A percentile compares a stretch with the other conserved stretches of the same genome.
These are phyloP conservation scores for Phylloscopus whistleri DNA, from an alignment of 2,113 vertebrate genomes.

Conservation along the genomic window DNA sequence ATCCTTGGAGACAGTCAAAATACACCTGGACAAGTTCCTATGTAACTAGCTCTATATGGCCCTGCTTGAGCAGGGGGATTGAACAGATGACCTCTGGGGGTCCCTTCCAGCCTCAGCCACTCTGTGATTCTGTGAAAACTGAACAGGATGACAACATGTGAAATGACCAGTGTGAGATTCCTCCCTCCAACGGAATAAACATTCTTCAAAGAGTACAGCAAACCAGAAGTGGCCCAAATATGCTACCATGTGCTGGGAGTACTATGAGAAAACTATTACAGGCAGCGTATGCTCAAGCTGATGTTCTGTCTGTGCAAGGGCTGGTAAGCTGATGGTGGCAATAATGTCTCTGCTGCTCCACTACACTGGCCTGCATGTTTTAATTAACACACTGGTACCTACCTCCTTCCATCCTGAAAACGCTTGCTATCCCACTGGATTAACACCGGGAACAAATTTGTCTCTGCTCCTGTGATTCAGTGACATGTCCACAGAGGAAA, in stretches of 20 bases:
- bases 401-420: neutral
- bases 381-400: neutral
- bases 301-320: neutral
- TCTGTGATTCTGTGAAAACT: neutral
- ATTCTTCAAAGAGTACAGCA: neutral
- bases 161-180: neutral
- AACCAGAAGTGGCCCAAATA: neutral
- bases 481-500: neutral
- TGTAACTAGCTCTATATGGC: neutral
- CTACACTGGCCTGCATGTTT: neutral
- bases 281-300: neutral
- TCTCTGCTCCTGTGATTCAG: neutral
- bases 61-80: neutral
- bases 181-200: neutral
- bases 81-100: neutral
- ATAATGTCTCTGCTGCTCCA: neutral
- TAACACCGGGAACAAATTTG: neutral
- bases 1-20: neutral
- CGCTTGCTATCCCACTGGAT: neutral
- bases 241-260: neutral
- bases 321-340: neutral
- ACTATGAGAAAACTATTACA: neutral
- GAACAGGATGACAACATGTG: neutral
- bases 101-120: neutral
- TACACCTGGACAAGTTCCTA: neutral